Evolutionary conservation across 1,140 invertebrate species (phyloP), one percentile per base, ranked within the genome.

Genomic region (Calliopsis andreniformis): DNA sequence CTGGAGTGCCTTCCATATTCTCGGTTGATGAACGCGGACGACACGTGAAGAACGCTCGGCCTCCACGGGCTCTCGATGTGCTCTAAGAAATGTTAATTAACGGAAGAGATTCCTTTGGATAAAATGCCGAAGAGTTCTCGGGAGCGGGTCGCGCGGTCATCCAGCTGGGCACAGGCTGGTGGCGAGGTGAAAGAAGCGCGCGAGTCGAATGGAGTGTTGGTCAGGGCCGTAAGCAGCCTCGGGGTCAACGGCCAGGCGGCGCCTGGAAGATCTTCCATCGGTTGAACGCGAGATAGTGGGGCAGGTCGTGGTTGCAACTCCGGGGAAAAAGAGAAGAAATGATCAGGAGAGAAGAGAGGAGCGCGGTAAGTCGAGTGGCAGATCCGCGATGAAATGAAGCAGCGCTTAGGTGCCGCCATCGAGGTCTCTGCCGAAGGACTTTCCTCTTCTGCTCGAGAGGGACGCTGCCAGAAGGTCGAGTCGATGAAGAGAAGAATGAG

Each of bases 241-340:
- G 75, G 81, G 90, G 90, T 92, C 91, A 92, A 91, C 83, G 90
- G 73, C 91, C 91, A 90, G 83, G 88, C 87, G 90, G 90, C 91
- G 90, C 90, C 91, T 91, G 73, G 66, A 86, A 89, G 88, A 89
- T 90, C 88, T 88, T 83, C 68, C 80, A 78, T 76, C 78, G 83
- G 56, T 28, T 56, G 77, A 64, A 76, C 43, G 75, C 78, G 80
- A 76, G 69, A 88, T 88, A 90, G 90, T 91, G 88, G 88, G 91
- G 89, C 89, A 92, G 91, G 90, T 92, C 91, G 88, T 80, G 90
- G 80, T 76, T 85, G 82, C 67, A 70, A 72, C 67, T 70, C 66
- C 53, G 30, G 14, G 62, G 71, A 25, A 75, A 71, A 81, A 69
- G 77, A 73, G 63, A 79, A 72, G 58, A 63, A 49, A 45, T 32